Conservation (phyloP, 2,113 vertebrate species). For the Myotis davidii region DNA sequence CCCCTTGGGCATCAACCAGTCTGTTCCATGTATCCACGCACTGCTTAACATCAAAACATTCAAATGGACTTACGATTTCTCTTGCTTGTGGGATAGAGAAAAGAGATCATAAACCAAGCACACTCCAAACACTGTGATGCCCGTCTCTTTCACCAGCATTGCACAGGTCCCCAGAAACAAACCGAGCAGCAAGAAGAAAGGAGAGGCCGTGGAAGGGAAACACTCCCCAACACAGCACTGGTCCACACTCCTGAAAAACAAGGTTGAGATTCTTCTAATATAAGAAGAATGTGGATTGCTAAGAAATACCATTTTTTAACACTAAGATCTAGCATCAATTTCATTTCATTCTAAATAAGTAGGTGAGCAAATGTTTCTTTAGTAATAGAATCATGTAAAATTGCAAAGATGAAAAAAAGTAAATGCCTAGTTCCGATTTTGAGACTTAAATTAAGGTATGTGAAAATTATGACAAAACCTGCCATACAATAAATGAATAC, state of each 20-base stretch:
- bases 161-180: slow-evolving; percentile 95
- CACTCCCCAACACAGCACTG: slow-evolving; percentile 82
- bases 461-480: not conserved
- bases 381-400: not conserved
- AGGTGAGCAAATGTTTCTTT: not conserved
- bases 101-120: slow-evolving; percentile 95
- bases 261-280: not conserved
- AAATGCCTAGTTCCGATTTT: not conserved
- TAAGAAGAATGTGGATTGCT: not conserved
- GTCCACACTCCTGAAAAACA: slow-evolving; percentile 91
- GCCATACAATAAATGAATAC: not conserved
- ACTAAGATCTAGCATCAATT: not conserved
- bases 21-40: not conserved
- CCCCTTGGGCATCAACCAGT: no score
- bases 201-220: slow-evolving; percentile 88
- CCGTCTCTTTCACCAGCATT: slow-evolving; percentile 99
- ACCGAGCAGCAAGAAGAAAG: slow-evolving; percentile 88
- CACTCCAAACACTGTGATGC: slow-evolving; percentile 96
- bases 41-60: not conserved
- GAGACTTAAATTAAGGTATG: not conserved
- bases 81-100: slow-evolving; percentile 88
- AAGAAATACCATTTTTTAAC: not conserved
- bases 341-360: not conserved
- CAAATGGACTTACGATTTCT: slow-evolving; percentile 87
- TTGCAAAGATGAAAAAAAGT: not conserved